phyloP scores from a whole-genome alignment of 1,140 invertebrate species.

The Micrasema longulum region DNA sequence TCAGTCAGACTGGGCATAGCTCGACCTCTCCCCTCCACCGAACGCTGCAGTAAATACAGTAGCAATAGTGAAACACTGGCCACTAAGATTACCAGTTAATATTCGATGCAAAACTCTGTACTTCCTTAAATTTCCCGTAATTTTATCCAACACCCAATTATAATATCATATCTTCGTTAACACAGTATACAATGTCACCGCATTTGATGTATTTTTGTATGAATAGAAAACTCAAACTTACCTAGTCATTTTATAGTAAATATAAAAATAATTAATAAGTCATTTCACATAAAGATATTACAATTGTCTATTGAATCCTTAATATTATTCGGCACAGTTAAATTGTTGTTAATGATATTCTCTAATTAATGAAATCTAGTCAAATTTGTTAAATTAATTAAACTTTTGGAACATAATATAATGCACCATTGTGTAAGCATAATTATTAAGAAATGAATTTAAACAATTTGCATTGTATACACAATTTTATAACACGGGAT shows the following conservation, averaged over 20 bases:
- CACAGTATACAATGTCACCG: conserved; percentile 31
- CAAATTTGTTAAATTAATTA: conserved; percentile 26
- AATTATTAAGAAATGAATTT: conserved; percentile 11
- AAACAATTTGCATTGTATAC: conserved; percentile 39
- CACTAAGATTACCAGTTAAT: conserved; percentile 52
- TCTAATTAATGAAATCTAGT: conserved; percentile 30
- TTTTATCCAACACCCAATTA: conserved; percentile 22
- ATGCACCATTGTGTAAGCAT: conserved; percentile 12
- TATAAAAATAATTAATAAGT: too few species aligned
- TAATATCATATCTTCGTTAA: conserved; percentile 36
- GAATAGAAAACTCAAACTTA: too few species aligned
- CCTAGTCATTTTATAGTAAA: too few species aligned
- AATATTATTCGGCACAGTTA: too few species aligned
- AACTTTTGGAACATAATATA: conserved; percentile 4
- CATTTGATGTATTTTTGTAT: conserved; percentile 33
- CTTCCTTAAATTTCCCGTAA: background rate
- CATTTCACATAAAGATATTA: too few species aligned
- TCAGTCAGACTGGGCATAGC: conserved; percentile 82
- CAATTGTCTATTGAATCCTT: too few species aligned
- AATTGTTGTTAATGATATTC: conserved; percentile 28
- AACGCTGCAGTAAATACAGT: conserved; percentile 60
- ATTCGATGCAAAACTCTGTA: conserved; percentile 30
- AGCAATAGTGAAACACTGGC: conserved; percentile 51
- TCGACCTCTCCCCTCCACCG: conserved; percentile 61
- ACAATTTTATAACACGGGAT: conserved; percentile 52